Percentiles rank a stretch among this genome's conserved stretches.
Evolutionary conservation across 2,797 vertebrate genomes (phyloP).

Genomic region (Chelidonichthys spinosus): DNA sequence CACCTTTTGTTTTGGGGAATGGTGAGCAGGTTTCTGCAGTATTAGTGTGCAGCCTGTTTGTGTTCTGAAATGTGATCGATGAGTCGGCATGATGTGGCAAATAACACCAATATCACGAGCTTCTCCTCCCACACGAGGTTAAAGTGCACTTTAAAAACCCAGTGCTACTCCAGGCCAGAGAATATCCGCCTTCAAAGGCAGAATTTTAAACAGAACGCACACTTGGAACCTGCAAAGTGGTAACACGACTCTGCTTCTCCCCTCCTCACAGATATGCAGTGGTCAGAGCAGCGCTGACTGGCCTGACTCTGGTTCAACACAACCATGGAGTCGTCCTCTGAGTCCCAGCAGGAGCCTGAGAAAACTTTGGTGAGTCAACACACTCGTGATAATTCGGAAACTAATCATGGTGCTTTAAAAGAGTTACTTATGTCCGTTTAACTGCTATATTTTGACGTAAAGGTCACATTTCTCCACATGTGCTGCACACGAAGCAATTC

Average conservation of each 20-base stretch:
- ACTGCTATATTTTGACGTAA: not conserved
- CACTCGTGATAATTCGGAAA: not conserved
- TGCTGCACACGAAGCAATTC: not conserved
- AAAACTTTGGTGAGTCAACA: conserved; percentile 82
- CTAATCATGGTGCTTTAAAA: not conserved
- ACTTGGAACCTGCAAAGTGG: not conserved
- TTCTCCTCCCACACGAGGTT: conserved; percentile 31
- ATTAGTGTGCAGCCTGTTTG: not conserved
- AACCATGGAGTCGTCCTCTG: conserved; percentile 84
- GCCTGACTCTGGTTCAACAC: conserved; percentile 56
- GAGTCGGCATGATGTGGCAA: conserved; percentile 34
- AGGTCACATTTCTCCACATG: not conserved
- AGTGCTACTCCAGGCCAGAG: not conserved
- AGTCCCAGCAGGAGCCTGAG: conserved; percentile 84
- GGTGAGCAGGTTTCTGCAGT: conserved; percentile 8
- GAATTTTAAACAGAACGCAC: not conserved
- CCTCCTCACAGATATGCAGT: conserved; percentile 75
- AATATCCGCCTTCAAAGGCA: conserved; percentile 8
- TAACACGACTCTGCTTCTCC: conserved; percentile 24
- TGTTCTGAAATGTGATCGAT: conserved; percentile 25
- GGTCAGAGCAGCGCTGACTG: conserved; percentile 65
- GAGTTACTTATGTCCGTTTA: not conserved
- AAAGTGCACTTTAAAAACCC: conserved; percentile 2
- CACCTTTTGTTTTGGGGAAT: conserved; percentile 11
- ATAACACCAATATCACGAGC: conserved; percentile 24